Percentiles rank a stretch among this genome's conserved stretches.
These are phyloP conservation scores for Solea senegalensis DNA, from an alignment of 2,113 vertebrate species.

Conservation along the genomic window DNA sequence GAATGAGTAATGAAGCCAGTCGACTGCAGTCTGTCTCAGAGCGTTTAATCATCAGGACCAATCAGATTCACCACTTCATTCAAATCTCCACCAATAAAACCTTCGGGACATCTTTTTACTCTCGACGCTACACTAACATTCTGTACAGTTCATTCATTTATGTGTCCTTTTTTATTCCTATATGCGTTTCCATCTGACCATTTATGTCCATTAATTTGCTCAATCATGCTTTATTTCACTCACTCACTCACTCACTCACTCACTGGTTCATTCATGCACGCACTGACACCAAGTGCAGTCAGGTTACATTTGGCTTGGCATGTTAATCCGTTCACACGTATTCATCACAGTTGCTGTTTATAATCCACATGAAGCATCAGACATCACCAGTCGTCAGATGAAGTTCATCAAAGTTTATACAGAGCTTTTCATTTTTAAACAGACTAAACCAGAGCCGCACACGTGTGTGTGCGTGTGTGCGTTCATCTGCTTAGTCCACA, in stretches of 20 bases:
- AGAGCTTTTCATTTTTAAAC: slow-evolving; percentile 19
- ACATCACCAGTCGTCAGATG: slow-evolving; percentile 41
- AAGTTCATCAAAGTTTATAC: slow-evolving; percentile 37
- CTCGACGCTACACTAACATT: slow-evolving; percentile 22
- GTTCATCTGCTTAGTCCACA: not conserved
- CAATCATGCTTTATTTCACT: slow-evolving; percentile 17
- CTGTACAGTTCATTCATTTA: slow-evolving; percentile 56
- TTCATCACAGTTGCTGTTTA: slow-evolving; percentile 38
- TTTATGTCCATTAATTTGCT: slow-evolving; percentile 15
- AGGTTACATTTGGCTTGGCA: slow-evolving; percentile 62
- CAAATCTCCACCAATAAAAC: slow-evolving; percentile 53
- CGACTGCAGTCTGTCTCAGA: slow-evolving; percentile 61
- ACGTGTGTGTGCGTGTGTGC: not conserved
- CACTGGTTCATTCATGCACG: not conserved
- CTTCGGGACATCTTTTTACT: slow-evolving; percentile 28
- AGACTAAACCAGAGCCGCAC: slow-evolving; percentile 31
- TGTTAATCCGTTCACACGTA: slow-evolving; percentile 44
- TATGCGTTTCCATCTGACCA: slow-evolving; percentile 20
- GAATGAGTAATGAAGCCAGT: slow-evolving; percentile 44
- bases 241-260: slow-evolving; percentile 12
- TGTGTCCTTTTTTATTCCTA: slow-evolving; percentile 10
- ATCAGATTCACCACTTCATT: slow-evolving; percentile 52
- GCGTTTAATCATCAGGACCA: slow-evolving; percentile 72
- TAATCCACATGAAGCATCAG: slow-evolving; percentile 36
- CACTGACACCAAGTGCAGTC: slow-evolving; percentile 46